Evolutionary conservation across 1,140 invertebrate species (phyloP).

Genomic region (Babylonia areolata): DNA sequence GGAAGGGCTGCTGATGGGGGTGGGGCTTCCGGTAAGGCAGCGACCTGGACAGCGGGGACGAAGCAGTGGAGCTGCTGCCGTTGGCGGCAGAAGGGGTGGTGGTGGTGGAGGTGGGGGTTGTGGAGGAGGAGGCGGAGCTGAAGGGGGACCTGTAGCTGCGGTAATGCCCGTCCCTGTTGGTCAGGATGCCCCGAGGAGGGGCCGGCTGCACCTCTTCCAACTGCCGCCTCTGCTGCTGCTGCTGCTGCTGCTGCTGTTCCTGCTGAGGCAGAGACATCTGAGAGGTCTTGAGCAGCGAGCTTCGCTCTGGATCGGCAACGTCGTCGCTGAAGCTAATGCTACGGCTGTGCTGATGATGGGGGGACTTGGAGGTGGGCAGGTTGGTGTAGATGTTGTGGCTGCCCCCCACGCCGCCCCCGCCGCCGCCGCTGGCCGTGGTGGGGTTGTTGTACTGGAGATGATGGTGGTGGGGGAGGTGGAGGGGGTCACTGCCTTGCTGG

Average conservation of each 20-base stretch:
- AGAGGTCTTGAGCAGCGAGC: neutral
- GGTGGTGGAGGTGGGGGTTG: neutral
- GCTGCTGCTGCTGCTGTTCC: conserved; percentile 16
- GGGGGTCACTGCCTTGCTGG: neutral
- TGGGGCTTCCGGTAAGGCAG: neutral
- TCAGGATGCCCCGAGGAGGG: neutral
- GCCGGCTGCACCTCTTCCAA: conserved; percentile 13
- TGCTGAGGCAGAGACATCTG: conserved; percentile 27
- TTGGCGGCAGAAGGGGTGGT: neutral
- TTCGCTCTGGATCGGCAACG: conserved; percentile 63
- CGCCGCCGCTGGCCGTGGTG: neutral
- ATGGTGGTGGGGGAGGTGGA: neutral
- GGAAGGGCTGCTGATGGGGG: neutral
- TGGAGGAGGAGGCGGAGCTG: neutral
- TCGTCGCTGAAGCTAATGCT: conserved; percentile 73
- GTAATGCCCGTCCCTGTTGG: conserved; percentile 20
- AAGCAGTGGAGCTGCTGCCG: neutral
- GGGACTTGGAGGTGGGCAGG: conserved; percentile 2
- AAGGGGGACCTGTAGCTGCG: neutral
- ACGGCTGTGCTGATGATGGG: conserved; percentile 53
- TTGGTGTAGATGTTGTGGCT: conserved; percentile 21
- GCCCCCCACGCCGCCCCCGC: too few species aligned
- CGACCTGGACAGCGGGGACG: neutral
- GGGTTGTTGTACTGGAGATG: neutral
- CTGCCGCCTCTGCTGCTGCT: conserved; percentile 24